These are phyloP conservation scores for Menidia beryllina DNA, from an alignment of 2,113 vertebrate genomes.

Conservation along the genomic window DNA sequence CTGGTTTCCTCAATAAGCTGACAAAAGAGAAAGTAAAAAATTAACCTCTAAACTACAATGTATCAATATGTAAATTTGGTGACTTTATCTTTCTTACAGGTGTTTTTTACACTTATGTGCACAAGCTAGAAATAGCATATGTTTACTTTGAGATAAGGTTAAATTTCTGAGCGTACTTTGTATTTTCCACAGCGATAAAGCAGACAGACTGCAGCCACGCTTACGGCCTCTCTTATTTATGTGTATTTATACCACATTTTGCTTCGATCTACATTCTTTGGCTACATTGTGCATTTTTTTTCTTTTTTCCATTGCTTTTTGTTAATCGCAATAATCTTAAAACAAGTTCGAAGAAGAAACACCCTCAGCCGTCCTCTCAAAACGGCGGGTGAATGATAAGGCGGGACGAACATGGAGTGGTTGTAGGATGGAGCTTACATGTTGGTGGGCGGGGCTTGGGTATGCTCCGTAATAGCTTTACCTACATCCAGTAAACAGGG, in stretches of 20 bases:
- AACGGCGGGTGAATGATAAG: conserved; percentile 29
- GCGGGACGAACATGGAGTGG: neutral
- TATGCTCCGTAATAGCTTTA: conserved; percentile 51
- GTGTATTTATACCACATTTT: conserved; percentile 13
- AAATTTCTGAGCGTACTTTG: neutral
- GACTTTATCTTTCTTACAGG: neutral
- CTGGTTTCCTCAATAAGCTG: neutral
- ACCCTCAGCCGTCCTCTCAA: conserved; percentile 16
- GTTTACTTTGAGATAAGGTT: conserved; percentile 7
- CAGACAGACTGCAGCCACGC: conserved; percentile 11
- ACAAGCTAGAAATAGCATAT: too few relatives aligned
- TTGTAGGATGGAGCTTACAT: conserved; percentile 27
- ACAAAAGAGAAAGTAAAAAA: neutral
- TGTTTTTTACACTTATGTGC: neutral
- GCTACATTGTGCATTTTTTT: too few relatives aligned
- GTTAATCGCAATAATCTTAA: conserved; percentile 52
- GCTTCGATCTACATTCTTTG: conserved; percentile 19
- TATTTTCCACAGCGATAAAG: conserved; percentile 10
- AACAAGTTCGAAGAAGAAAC: conserved; percentile 33
- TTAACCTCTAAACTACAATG: neutral
- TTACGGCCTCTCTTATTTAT: neutral
- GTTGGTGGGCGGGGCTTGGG: conserved; percentile 11
- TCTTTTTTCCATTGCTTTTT: conserved; percentile 22
- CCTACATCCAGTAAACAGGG: conserved; percentile 69
- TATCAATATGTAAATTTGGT: neutral